Evolutionary conservation across 2,113 vertebrate species (phyloP).

Genomic region (Anarrhichthys ocellatus): DNA sequence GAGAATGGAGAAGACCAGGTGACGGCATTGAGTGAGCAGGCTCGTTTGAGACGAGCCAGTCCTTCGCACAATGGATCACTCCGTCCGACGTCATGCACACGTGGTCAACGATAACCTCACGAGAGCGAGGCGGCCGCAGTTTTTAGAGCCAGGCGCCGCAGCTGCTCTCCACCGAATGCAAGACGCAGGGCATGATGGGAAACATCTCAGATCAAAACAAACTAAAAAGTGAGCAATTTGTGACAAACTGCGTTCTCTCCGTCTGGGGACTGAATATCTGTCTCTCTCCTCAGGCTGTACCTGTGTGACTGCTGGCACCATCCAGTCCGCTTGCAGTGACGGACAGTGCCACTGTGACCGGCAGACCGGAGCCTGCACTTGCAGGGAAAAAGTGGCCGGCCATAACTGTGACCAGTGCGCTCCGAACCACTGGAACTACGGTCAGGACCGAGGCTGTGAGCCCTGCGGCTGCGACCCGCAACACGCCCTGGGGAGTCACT

Average conservation of each 20-base stretch:
- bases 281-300: conserved; percentile 81
- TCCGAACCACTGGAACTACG: conserved; percentile 87
- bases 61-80: too few relatives aligned
- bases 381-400: conserved; percentile 82
- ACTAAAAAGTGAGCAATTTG: too few relatives aligned
- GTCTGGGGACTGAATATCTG: background rate
- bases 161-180: too few relatives aligned
- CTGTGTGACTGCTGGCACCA: conserved; percentile 85
- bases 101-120: too few relatives aligned
- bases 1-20: too few relatives aligned
- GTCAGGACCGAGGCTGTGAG: conserved; percentile 83
- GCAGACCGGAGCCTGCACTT: conserved; percentile 82
- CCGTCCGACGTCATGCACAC: too few relatives aligned
- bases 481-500: conserved; percentile 75
- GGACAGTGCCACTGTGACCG: conserved; percentile 82
- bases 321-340: conserved; percentile 71
- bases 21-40: too few relatives aligned
- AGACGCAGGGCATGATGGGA: too few relatives aligned
- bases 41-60: too few relatives aligned
- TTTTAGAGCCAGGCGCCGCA: too few relatives aligned
- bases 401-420: conserved; percentile 86
- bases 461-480: conserved; percentile 81
- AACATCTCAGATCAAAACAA: too few relatives aligned
- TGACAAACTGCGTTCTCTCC: background rate
- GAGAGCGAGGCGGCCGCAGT: too few relatives aligned